Evolutionary conservation across 2,797 vertebrate species (phyloP).

Genomic region (Cheirogaleus major): DNA sequence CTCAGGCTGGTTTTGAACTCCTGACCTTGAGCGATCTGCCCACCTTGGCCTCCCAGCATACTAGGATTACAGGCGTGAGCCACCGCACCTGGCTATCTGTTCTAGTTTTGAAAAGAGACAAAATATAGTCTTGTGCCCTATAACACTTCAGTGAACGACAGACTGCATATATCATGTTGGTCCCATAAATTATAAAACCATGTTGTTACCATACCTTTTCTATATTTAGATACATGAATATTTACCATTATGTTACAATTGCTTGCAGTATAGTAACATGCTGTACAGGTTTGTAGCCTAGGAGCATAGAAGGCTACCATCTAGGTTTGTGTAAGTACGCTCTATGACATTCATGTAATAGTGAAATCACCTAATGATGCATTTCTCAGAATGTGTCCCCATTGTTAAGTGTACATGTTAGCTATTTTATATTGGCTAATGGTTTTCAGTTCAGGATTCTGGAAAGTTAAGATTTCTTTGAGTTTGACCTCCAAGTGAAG

Average conservation of each 20-base stretch:
- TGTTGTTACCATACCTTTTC: neutral
- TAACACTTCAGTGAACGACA: neutral
- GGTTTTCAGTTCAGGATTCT: neutral
- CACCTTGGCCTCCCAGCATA: too few relatives aligned
- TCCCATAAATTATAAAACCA: neutral
- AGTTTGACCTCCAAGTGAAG: neutral
- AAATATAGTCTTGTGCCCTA: neutral
- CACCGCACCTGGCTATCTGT: neutral
- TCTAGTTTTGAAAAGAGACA: neutral
- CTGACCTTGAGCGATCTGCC: too few relatives aligned
- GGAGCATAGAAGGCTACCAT: neutral
- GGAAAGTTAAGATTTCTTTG: neutral
- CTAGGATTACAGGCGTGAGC: too few relatives aligned
- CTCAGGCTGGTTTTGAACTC: too few relatives aligned
- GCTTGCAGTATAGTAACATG: neutral
- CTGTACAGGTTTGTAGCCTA: neutral
- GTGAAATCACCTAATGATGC: neutral
- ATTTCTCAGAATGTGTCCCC: neutral
- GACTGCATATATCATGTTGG: neutral
- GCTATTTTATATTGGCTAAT: neutral
- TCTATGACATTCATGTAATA: neutral
- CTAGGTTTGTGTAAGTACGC: neutral
- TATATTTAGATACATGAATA: neutral
- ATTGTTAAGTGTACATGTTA: neutral
- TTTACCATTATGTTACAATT: neutral